Base-by-base conservation (phyloP, 2,888 invertebrate genomes). In the Druceiella hillmani region DNA sequence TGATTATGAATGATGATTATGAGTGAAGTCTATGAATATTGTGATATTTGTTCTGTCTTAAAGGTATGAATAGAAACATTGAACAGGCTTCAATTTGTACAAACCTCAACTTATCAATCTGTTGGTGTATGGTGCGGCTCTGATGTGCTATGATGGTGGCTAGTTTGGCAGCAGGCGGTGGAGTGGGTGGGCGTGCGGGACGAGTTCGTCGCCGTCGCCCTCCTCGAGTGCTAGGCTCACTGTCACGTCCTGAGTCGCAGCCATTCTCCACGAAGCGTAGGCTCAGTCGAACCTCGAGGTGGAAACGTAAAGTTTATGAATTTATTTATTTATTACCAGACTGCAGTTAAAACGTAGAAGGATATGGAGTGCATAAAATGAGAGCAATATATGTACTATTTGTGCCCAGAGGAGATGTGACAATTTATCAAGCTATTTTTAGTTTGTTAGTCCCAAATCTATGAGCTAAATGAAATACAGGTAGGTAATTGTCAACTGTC, bases 191-290 rank as follows among this genome's bases (percentile, higher is more conserved):
- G 10, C 66, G 52, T 2, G 56, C 38, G 1, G 60, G 59, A 37
- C 58, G 55, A 31, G 62, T 51, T 3, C 32, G n/a, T 13, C 65
- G 51, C 3, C 68, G 52, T 26, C 69, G 49, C 17, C 66, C 52
- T 0, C 57, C 55, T 4, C 65, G 53, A 36, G 66, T 64, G 25
- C 66, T 65, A 0, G 60, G 62, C 24, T 70, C 70, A 43, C 71
- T 71, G 50, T 72, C 72, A 1, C 72, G 55, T 2, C 72, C 72
- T 0, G 71, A 71, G 44, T 72, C 72, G 2, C 71, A 72, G 2
- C 67, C 69, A 39, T 68, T 69, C 20, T 71, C 70, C 12, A 64
- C 50, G 9, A 68, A 57, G n/a, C 72, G 62, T 7, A 72, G 64
- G 1, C 70, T 66, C 15, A 72, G 55, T 0, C 71, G 62, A 14